A percentile compares a stretch with the other conserved stretches of the same genome.
phyloP scores from a whole-genome alignment of 2,113 vertebrate genomes.

The Dipodomys stephensi region DNA sequence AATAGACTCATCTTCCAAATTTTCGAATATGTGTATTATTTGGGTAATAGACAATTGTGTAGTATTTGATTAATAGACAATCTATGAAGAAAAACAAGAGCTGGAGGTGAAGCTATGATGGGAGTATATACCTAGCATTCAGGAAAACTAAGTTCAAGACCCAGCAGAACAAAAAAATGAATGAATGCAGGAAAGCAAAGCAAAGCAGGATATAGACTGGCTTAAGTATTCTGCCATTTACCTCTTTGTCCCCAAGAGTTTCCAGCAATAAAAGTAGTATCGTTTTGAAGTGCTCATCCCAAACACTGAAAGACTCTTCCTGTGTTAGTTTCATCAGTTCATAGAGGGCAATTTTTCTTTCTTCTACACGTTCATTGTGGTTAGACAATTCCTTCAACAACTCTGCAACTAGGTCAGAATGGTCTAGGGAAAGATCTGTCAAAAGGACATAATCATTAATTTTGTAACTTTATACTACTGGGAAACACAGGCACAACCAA shows the following conservation, averaged over 20 bases:
- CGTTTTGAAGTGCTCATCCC: slow-evolving; percentile 99
- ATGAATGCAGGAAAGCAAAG: background rate
- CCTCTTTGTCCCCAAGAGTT: slow-evolving; percentile 97
- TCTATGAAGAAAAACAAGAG: background rate
- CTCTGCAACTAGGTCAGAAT: slow-evolving; percentile 96
- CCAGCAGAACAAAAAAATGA: background rate
- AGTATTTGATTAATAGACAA: background rate
- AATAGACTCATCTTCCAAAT: background rate
- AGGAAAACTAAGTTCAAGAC: background rate
- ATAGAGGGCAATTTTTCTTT: slow-evolving; percentile 94
- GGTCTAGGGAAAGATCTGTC: slow-evolving; percentile 93
- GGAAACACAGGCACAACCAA: background rate
- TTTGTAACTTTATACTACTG: slow-evolving; percentile 1
- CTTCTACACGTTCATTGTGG: slow-evolving; percentile 96
- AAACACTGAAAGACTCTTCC: slow-evolving; percentile 94
- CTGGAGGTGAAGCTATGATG: too few relatives aligned
- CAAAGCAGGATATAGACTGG: background rate
- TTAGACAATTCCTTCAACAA: slow-evolving; percentile 96
- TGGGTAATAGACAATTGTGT: background rate
- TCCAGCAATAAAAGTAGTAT: slow-evolving; percentile 95
- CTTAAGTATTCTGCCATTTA: slow-evolving; percentile 75
- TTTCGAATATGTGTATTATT: background rate
- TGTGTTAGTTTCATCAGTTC: slow-evolving; percentile 95
- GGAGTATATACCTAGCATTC: too few relatives aligned
- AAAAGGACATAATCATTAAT: slow-evolving; percentile 32